Evolutionary conservation across 1,140 invertebrate species (phyloP).

Genomic region (Pogonomyrmex barbatus): DNA sequence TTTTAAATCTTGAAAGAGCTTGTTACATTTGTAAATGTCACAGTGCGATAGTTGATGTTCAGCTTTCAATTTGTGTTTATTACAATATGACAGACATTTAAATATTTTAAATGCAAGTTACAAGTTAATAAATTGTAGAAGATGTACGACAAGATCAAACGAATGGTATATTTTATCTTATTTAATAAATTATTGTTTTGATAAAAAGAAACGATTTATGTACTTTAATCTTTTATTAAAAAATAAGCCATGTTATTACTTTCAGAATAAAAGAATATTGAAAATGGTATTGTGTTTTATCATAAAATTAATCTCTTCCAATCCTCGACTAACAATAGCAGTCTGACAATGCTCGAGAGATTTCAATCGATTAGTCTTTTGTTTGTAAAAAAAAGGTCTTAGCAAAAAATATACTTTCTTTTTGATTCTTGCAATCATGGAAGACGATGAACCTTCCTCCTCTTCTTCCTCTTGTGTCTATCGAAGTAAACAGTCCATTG

Average conservation of each 20-base stretch:
- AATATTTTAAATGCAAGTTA: background rate
- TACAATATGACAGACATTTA: background rate
- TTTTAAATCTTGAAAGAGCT: background rate
- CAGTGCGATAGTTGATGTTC: background rate
- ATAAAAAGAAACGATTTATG: too few species aligned
- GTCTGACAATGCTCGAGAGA: background rate
- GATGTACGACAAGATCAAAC: background rate
- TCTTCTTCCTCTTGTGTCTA: background rate
- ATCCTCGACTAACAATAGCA: slow-evolving; percentile 5
- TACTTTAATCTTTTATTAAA: background rate
- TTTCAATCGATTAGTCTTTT: slow-evolving; percentile 37
- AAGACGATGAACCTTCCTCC: background rate
- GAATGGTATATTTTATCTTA: background rate
- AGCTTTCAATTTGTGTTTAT: background rate
- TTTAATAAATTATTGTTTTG: background rate
- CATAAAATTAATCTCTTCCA: background rate
- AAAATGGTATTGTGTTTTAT: background rate
- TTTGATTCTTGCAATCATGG: slow-evolving; percentile 2
- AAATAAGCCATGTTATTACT: background rate
- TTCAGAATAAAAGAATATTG: background rate
- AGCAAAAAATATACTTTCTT: slow-evolving; percentile 5
- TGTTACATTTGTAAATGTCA: background rate
- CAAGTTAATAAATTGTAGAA: background rate
- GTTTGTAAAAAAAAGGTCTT: slow-evolving; percentile 31
- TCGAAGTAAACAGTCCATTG: slow-evolving; percentile 30